Evolutionary conservation across 92 coral and sea anemone species (phyloP).

Genomic region (Galaxea fascicularis): DNA sequence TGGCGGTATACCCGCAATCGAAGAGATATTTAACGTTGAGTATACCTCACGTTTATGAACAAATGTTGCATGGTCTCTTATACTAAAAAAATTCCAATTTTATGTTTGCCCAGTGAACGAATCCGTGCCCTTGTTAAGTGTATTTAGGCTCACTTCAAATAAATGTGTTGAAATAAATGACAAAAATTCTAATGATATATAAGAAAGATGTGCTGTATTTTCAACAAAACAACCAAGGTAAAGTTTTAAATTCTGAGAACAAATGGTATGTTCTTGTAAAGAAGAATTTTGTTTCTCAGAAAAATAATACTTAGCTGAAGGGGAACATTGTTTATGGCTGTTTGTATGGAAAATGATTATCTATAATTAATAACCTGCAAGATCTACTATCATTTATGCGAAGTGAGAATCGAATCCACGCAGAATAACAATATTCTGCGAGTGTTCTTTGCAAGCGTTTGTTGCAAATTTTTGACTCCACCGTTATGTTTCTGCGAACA

Average conservation of each 20-base stretch:
- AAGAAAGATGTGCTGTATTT: too few species aligned
- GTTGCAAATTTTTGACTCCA: background rate
- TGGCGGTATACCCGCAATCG: background rate
- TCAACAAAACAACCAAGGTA: background rate
- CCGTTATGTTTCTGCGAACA: background rate
- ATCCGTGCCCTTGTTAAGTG: background rate
- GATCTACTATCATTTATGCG: background rate
- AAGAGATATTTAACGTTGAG: background rate
- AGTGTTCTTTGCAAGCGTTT: background rate
- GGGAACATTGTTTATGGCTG: background rate
- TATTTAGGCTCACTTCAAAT: too few species aligned
- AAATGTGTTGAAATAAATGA: background rate
- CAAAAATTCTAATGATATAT: too few species aligned
- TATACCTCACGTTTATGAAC: background rate
- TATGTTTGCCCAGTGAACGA: background rate
- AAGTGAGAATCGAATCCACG: background rate
- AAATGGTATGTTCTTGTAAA: background rate
- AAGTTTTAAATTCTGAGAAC: background rate
- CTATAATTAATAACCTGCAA: slow-evolving; percentile 38
- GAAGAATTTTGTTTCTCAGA: background rate
- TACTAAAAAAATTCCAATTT: background rate
- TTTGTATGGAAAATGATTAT: slow-evolving; percentile 11
- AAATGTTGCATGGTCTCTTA: background rate
- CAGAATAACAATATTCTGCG: background rate
- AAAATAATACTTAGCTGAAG: background rate